phyloP scores from a whole-genome alignment of 2,888 invertebrate species.

The Caradrina kadenii region DNA sequence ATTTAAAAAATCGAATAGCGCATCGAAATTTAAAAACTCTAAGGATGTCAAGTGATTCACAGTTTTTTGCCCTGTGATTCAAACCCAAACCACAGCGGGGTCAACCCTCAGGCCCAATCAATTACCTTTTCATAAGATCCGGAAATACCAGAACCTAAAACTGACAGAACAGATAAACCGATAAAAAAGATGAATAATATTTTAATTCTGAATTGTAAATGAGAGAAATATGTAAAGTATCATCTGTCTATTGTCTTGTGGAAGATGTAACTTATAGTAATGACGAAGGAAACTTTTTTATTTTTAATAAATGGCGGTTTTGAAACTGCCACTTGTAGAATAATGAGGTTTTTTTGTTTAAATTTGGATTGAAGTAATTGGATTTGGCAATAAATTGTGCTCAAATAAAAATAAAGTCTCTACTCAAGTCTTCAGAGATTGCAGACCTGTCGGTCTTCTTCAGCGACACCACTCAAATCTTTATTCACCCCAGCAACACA shows the following conservation, averaged over 20 bases:
- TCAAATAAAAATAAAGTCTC: slow-evolving; percentile 23
- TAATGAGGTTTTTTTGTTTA: neutral
- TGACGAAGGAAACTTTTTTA: slow-evolving; percentile 19
- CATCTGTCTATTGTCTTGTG: slow-evolving; percentile 46
- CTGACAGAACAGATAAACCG: slow-evolving; percentile 52
- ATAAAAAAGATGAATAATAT: slow-evolving; percentile 56
- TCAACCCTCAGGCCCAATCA: slow-evolving; percentile 52
- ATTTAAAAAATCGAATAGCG: slow-evolving; percentile 20
- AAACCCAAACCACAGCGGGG: slow-evolving; percentile 54
- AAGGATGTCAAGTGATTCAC: slow-evolving; percentile 49
- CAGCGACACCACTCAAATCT: slow-evolving; percentile 33
- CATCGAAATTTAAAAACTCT: slow-evolving; percentile 18
- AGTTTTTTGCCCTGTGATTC: slow-evolving; percentile 47
- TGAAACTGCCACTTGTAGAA: neutral
- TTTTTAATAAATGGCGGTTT: slow-evolving; percentile 14
- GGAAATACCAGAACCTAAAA: slow-evolving; percentile 57
- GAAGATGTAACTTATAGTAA: slow-evolving; percentile 29
- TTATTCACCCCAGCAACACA: slow-evolving; percentile 45
- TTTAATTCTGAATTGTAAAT: slow-evolving; percentile 50
- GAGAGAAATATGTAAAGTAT: slow-evolving; percentile 58
- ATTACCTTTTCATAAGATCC: slow-evolving; percentile 51
- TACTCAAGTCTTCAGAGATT: slow-evolving; percentile 18
- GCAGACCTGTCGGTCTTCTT: slow-evolving; percentile 31
- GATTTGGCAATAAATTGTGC: slow-evolving; percentile 19
- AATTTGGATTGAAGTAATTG: neutral